Evolutionary conservation across 2,113 vertebrate species (phyloP), one percentile per base, ranked within the genome.

Genomic region (Catharus bicknelli): DNA sequence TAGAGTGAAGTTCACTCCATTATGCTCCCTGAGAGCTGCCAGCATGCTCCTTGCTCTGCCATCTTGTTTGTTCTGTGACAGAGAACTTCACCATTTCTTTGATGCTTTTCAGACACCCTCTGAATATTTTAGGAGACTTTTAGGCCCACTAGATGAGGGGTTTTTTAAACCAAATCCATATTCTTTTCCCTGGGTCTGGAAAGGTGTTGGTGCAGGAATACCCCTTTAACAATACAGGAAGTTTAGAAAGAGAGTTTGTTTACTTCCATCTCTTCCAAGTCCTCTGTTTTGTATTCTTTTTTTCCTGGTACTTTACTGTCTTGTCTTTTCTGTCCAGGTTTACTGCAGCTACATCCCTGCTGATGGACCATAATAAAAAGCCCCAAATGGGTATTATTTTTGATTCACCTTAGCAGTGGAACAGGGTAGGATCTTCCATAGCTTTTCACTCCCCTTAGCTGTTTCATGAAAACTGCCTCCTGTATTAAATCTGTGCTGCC

Each of bases 11-110:
- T 59, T 74, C 34, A 16, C 9, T 59, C 40, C 25, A 32, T 50
- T 58, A 27, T 0, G 0, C 17, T 59, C 27, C 18, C 30, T 21
- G 57, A 54, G 45, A 69, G 25, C 45, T 42, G 25, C 15, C 1
- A 8, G 57, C 0, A 0, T 26, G 30, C 16, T 80, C 54, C 1
- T 3, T 50, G 42, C 18, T 67, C 42, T 69, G 50, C n/a, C 32
- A 30, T 53, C 54, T 14, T 18, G 3, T 11, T 16, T 68, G 29
- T 53, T 53, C 78, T 55, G 58, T 61, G 61, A 30, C 40, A n/a
- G 22, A 21, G 34, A 75, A 20, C 7, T 21, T 82, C 16, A 30
- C 30, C 18, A 48, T 76, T 66, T 61, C 25, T 57, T 66, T 4
- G 0, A 2, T 20, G 19, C 5, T 68, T 45, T 83, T 84, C 27